Percentiles rank a stretch among this genome's conserved stretches.
Evolutionary conservation across 2,888 invertebrate genomes (phyloP).

Genomic region (Metallyticus violacea): DNA sequence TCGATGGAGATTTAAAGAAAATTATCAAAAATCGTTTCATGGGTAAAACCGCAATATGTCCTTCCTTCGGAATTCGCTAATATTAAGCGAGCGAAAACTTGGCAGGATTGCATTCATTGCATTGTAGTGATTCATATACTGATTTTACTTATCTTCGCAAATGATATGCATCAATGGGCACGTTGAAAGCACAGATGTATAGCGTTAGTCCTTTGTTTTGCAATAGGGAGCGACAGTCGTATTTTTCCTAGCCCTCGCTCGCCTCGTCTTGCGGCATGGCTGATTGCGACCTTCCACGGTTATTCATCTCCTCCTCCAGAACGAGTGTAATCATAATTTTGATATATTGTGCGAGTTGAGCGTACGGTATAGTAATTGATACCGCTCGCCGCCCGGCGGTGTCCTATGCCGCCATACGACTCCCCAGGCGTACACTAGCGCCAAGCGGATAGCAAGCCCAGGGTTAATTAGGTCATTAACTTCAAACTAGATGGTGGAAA

Average conservation of each 20-base stretch:
- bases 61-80: too few species aligned
- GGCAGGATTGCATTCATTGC: too few species aligned
- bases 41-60: too few species aligned
- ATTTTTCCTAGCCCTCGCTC: neutral
- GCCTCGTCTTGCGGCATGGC: neutral
- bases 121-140: too few species aligned
- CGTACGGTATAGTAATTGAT: constrained; percentile 30
- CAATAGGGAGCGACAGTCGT: neutral
- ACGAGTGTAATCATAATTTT: constrained; percentile 30
- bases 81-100: too few species aligned
- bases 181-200: neutral
- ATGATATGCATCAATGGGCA: neutral
- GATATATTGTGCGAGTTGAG: constrained; percentile 33
- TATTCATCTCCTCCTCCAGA: constrained; percentile 5
- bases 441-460: neutral
- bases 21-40: too few species aligned
- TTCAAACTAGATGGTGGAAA: constrained; percentile 14
- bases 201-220: neutral
- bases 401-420: constrained; percentile 21
- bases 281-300: neutral
- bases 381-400: constrained; percentile 20
- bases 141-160: too few species aligned
- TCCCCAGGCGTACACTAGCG: constrained; percentile 4
- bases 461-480: constrained; percentile 29
- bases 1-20: too few species aligned